Percentiles rank a stretch among this genome's conserved stretches.
Evolutionary conservation across 2,888 invertebrate species (phyloP).

Genomic region (Ochlodes sylvanus): DNA sequence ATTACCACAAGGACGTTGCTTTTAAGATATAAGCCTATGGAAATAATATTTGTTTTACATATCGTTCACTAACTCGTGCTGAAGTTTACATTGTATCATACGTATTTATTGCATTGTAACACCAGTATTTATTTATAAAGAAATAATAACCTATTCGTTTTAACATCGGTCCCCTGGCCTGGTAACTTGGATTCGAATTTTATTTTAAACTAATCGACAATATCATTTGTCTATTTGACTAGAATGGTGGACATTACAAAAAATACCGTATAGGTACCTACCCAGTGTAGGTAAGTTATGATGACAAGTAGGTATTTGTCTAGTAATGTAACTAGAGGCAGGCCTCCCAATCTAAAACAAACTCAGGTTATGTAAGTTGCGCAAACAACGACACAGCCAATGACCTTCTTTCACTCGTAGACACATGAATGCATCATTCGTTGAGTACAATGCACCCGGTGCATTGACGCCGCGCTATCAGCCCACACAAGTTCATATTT

Average conservation of each 20-base stretch:
- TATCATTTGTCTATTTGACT: no score
- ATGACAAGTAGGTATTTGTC: background rate
- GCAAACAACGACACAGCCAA: conserved; percentile 69
- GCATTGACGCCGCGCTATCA: conserved; percentile 68
- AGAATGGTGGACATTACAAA: no score
- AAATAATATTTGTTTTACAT: conserved; percentile 45
- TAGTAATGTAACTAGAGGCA: conserved; percentile 47
- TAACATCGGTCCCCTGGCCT: no score
- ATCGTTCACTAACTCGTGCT: conserved; percentile 27
- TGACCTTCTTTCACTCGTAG: conserved; percentile 71
- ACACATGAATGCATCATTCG: conserved; percentile 76
- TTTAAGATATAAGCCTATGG: conserved; percentile 64
- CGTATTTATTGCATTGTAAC: conserved; percentile 34
- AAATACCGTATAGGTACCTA: no score
- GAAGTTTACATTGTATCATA: conserved; percentile 32
- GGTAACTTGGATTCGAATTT: no score
- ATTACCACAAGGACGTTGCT: conserved; percentile 73
- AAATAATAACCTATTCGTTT: no score
- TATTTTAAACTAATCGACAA: no score
- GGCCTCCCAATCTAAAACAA: conserved; percentile 61
- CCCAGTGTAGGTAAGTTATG: background rate
- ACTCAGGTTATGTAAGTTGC: conserved; percentile 71
- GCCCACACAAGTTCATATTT: conserved; percentile 74
- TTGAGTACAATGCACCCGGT: conserved; percentile 72
- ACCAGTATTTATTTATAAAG: conserved; percentile 20